These are phyloP conservation scores for Iphiclides podalirius DNA, from an alignment of 2,888 invertebrate genomes.

Conservation along the genomic window DNA sequence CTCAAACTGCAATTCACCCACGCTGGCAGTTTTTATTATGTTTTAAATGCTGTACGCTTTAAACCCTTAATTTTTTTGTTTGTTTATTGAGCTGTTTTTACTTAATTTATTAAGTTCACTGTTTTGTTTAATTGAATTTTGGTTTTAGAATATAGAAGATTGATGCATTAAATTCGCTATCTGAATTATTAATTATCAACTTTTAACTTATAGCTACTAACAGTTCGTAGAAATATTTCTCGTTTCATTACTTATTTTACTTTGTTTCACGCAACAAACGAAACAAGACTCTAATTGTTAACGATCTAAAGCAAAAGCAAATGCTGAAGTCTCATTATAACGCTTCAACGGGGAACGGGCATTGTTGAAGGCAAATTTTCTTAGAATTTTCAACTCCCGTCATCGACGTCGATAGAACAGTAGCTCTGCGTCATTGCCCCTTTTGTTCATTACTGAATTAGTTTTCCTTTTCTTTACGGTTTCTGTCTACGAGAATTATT, in stretches of 20 bases:
- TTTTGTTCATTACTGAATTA: conserved; percentile 1
- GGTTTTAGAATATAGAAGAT: neutral
- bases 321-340: neutral
- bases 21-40: neutral
- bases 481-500: no score
- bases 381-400: conserved; percentile 9
- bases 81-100: neutral
- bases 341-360: conserved; percentile 8
- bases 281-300: no score
- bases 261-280: no score
- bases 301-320: neutral
- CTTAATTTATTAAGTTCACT: no score
- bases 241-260: no score
- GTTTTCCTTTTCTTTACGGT: neutral
- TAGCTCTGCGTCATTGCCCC: conserved; percentile 15
- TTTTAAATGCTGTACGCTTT: neutral
- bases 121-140: no score
- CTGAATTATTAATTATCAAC: no score
- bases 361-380: conserved; percentile 24
- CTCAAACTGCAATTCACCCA: conserved; percentile 2
- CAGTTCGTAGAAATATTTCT: no score
- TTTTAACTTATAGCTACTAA: no score
- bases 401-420: conserved; percentile 17
- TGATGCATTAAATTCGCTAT: conserved; percentile 4
- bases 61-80: neutral